Evolutionary conservation across 2,888 invertebrate genomes (phyloP), one percentile per base, ranked within the genome.

Genomic region (Pinctada fucata): DNA sequence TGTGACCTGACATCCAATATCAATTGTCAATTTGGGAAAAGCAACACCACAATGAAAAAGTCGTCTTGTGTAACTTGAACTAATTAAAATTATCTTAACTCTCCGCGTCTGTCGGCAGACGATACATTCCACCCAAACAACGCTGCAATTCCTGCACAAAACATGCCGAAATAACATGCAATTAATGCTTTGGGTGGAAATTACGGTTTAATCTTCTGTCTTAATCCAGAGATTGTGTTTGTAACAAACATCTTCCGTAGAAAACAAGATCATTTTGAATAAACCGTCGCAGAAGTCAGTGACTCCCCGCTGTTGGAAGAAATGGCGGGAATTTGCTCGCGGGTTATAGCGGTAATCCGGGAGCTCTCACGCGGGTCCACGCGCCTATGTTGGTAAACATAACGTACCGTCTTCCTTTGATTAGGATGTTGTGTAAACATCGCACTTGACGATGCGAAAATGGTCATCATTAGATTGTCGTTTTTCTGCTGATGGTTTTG

Each of bases 361-460:
- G 31, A 31, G 31, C 31, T 31, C 31, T 31, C 31, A 31, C 31
- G 31, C 31, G 31, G 31, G 31, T 31, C 58, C 13, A 13, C 58
- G 58, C 58, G 58, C 58, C 58, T 58, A 13, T 58, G 58, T 58
- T 58, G 58, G 58, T 58, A 58, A 58, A 58, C 58, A 10, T 58
- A 13, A 13, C 58, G 8, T 13, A 10, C 8, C 13, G 6, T 10
- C 58, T 58, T 58, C 58, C 58, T 58, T 10, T 10, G 58, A 58
- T 65, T 73, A 50, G 74, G 74, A 65, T 74, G 74, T 74, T 67
- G 50, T 10, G 13, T 13, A 58, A 58, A 58, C 58, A 58, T 58
- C 58, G 58, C 58, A 58, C 58, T 58, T 10, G 58, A 13, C 58
- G 58, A 58, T 10, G 8, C 58, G 13, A 58, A 58, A 58, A 58